Conservation (phyloP, 37 sponge, comb jelly and placozoan genomes). For the Spongilla lacustris region DNA sequence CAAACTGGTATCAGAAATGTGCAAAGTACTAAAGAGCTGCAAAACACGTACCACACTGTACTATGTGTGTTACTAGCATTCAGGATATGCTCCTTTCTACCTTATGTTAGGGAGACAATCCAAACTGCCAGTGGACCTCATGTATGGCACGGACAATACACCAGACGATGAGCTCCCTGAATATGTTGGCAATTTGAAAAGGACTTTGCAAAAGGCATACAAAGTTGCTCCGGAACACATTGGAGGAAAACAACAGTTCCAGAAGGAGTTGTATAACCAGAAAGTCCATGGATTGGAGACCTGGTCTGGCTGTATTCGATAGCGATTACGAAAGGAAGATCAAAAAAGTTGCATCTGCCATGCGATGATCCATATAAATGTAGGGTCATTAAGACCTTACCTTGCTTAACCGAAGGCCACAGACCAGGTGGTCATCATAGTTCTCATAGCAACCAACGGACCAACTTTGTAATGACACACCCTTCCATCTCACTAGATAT, state of each 20-base stretch:
- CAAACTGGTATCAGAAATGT: slow-evolving; percentile 31
- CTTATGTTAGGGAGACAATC: slow-evolving; percentile 61
- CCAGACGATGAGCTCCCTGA: background rate
- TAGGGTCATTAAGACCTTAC: too few relatives aligned
- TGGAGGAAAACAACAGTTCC: background rate
- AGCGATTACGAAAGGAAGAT: too few relatives aligned
- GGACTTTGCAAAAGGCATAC: slow-evolving; percentile 18
- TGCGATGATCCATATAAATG: too few relatives aligned
- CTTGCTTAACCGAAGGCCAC: too few relatives aligned
- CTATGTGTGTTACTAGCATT: slow-evolving; percentile 46
- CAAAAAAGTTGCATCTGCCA: too few relatives aligned
- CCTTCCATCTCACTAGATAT: too few relatives aligned
- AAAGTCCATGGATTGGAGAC: slow-evolving; percentile 38
- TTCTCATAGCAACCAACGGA: too few relatives aligned
- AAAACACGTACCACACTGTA: slow-evolving; percentile 64
- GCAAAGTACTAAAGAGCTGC: slow-evolving; percentile 17
- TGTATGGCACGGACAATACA: slow-evolving; percentile 7
- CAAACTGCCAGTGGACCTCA: slow-evolving; percentile 26
- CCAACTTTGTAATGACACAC: too few relatives aligned
- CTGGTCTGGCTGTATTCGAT: slow-evolving; percentile 33
- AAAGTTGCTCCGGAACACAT: background rate
- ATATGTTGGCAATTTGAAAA: slow-evolving; percentile 11
- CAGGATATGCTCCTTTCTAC: slow-evolving; percentile 46
- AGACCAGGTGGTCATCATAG: too few relatives aligned
- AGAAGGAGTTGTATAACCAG: slow-evolving; percentile 35